Base-by-base conservation (phyloP, 2,888 invertebrate species). In the Coremacera marginata region DNA sequence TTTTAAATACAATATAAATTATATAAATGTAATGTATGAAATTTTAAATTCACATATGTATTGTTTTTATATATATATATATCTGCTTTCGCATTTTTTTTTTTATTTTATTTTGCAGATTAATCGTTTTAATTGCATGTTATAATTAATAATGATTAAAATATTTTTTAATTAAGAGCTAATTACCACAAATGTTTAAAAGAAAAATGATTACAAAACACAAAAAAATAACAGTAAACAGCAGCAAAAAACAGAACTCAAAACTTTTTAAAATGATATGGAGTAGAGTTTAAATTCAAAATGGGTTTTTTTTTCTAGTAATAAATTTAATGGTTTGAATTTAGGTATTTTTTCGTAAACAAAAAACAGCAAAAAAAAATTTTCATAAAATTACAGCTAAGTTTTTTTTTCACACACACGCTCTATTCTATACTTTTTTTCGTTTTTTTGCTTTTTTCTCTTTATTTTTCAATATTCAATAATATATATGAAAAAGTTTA, bases 1-100 rank as follows among this genome's bases (percentile, higher is more conserved):
- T 75, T 55, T 75, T 51, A 67, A 77, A 67, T 76, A 76, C 31
- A 37, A 49, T 77, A 74, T 72, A 73, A 73, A 65, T 79, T 77
- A 65, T 22, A 22, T 60, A 72, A 63, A 63, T 74, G 31, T 65
- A 67, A 75, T 67, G 67, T 67, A 75, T 63, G 73, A 65, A 77
- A 76, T 77, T 79, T 76, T 76, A 80, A 78, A 79, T 78, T 77
- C 78, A 70, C 77, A 74, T 79, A 44, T 77, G 31, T 44, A 60
- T 70, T 74, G 7, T 73, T 3, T 22, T 63, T 68, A 68, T 67
- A 76, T 77, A 57, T 65, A 75, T 77, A 63, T 44, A 73, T 25
- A 16, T 60, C 16, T 25, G 37, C 37, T 37, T 60, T 44, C 7
- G 5, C 16, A 25, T 14, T 25, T 72, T 57, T 19, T 37, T n/a